Evolutionary conservation across 2,113 vertebrate genomes (phyloP).

Genomic region (Zonotrichia leucophrys): DNA sequence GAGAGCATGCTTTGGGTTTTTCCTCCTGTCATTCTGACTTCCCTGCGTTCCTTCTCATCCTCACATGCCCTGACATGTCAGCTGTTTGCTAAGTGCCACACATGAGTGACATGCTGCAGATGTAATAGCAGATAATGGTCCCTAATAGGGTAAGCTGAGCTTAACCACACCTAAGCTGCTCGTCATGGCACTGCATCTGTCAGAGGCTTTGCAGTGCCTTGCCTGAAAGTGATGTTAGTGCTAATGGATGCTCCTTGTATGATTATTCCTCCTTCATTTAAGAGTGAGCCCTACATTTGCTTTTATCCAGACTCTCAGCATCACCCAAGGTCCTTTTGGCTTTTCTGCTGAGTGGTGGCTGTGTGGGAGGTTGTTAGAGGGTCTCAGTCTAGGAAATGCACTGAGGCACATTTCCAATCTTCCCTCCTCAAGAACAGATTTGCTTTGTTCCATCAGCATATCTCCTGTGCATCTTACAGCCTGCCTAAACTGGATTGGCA

Average conservation of each 20-base stretch:
- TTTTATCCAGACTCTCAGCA: background rate
- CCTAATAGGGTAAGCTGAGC: background rate
- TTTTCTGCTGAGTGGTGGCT: background rate
- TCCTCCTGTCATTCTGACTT: background rate
- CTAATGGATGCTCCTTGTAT: background rate
- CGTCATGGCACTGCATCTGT: background rate
- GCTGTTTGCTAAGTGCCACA: background rate
- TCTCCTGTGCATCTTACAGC: background rate
- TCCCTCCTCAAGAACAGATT: background rate
- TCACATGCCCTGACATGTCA: background rate
- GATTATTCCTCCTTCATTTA: background rate
- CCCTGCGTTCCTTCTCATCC: background rate
- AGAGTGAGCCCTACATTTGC: background rate
- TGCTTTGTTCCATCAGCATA: background rate
- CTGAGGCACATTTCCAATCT: background rate
- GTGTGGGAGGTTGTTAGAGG: background rate
- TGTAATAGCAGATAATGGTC: background rate
- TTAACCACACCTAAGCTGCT: constrained; percentile 23
- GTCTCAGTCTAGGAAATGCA: background rate
- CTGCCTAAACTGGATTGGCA: background rate
- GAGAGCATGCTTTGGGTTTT: background rate
- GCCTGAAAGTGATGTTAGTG: background rate
- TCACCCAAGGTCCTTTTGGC: background rate
- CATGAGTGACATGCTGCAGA: background rate
- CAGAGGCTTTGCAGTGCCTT: background rate